Evolutionary conservation across 1,140 invertebrate species (phyloP).

Genomic region (Macrosteles quadrilineatus): DNA sequence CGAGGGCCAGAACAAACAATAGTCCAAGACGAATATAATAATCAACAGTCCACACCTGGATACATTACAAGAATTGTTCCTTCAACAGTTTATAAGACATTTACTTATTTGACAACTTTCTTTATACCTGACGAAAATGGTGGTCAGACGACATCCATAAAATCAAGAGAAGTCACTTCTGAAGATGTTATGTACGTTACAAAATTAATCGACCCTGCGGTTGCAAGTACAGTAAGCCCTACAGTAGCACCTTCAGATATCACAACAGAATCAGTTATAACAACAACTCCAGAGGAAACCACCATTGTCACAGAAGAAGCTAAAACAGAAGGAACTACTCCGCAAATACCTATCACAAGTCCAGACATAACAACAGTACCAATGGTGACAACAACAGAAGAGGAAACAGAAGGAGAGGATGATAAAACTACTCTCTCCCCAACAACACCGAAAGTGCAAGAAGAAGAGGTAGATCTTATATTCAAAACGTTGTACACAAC

Average conservation of each 20-base stretch:
- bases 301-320: slow-evolving; percentile 40
- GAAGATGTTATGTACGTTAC: slow-evolving; percentile 65
- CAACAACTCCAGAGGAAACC: slow-evolving; percentile 41
- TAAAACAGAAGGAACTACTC: slow-evolving; percentile 40
- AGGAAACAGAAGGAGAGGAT: slow-evolving; percentile 37
- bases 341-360: slow-evolving; percentile 42
- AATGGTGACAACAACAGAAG: slow-evolving; percentile 43
- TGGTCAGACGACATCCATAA: slow-evolving; percentile 67
- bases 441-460: slow-evolving; percentile 49
- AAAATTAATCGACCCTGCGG: slow-evolving; percentile 12
- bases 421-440: slow-evolving; percentile 44
- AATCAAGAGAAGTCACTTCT: slow-evolving; percentile 67
- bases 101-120: slow-evolving; percentile 78
- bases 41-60: slow-evolving; percentile 29
- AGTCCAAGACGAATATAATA: slow-evolving; percentile 36
- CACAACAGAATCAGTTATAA: slow-evolving; percentile 19
- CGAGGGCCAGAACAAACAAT: slow-evolving; percentile 39
- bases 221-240: slow-evolving; percentile 38
- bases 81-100: slow-evolving; percentile 71
- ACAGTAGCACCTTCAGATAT: slow-evolving; percentile 21
- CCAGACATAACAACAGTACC: slow-evolving; percentile 44
- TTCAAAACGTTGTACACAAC: slow-evolving; percentile 86
- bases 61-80: slow-evolving; percentile 57
- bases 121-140: slow-evolving; percentile 66
- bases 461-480: slow-evolving; percentile 74